A percentile compares a stretch with the other conserved stretches of the same genome.
These are phyloP conservation scores for Anarrhichthys ocellatus DNA, from an alignment of 2,113 vertebrate genomes.

Conservation along the genomic window DNA sequence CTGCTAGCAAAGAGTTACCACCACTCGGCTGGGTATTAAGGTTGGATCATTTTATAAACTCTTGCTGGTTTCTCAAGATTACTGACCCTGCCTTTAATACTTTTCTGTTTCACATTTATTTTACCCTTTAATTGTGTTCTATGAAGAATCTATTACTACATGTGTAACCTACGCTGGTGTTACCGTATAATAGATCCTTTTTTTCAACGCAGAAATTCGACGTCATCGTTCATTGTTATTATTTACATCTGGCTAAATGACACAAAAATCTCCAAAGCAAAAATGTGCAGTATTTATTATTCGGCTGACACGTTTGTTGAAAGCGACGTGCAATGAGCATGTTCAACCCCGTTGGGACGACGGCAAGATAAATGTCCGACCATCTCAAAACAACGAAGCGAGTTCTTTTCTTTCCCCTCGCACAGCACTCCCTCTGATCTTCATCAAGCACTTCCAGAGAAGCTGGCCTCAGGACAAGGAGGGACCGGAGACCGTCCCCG, in stretches of 20 bases:
- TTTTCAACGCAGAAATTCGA: background rate
- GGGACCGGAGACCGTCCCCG: conserved; percentile 55
- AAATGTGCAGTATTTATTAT: background rate
- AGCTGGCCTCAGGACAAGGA: conserved; percentile 34
- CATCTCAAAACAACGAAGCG: background rate
- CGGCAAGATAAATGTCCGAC: no score
- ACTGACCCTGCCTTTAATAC: no score
- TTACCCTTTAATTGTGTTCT: no score
- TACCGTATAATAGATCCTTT: background rate
- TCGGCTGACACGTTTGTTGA: background rate
- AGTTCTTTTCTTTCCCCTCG: background rate
- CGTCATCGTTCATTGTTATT: background rate
- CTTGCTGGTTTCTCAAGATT: no score
- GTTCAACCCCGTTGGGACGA: no score
- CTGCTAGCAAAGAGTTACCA: no score
- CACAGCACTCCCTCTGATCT: conserved; percentile 79
- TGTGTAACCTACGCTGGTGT: background rate
- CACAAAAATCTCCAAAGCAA: background rate
- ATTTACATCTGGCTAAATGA: background rate
- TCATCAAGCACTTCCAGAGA: conserved; percentile 71
- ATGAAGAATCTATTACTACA: background rate
- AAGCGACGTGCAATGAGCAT: background rate
- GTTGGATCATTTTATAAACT: no score
- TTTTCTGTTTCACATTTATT: background rate
- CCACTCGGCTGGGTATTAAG: no score